These are phyloP conservation scores for Aphaenogaster rudis DNA, from an alignment of 1,140 invertebrate species.

Conservation along the genomic window DNA sequence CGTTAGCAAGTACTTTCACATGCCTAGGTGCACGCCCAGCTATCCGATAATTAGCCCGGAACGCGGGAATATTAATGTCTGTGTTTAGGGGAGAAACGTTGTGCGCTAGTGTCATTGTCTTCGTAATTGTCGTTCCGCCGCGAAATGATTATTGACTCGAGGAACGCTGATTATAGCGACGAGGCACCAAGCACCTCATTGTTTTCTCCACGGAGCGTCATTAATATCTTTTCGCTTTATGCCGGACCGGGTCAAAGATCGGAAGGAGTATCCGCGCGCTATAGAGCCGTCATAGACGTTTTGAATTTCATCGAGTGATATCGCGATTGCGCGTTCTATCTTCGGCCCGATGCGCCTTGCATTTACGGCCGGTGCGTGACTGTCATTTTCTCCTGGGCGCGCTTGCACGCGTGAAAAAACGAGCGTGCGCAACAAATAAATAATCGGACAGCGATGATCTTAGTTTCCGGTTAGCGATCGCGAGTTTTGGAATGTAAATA, in stretches of 20 bases:
- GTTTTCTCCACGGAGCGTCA: constrained; percentile 55
- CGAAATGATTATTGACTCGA: constrained; percentile 77
- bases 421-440: background rate
- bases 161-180: constrained; percentile 73
- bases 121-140: constrained; percentile 70
- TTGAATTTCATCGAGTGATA: constrained; percentile 49
- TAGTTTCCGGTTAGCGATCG: background rate
- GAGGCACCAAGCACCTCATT: constrained; percentile 66
- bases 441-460: background rate
- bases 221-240: constrained; percentile 66
- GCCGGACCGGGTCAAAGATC: constrained; percentile 67
- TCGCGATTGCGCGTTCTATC: constrained; percentile 1
- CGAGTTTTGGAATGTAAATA: background rate
- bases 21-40: constrained; percentile 9
- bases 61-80: constrained; percentile 76
- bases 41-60: constrained; percentile 76
- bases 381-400: constrained; percentile 33
- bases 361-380: constrained; percentile 15
- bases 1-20: constrained; percentile 65
- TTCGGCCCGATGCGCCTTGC: background rate
- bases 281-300: background rate
- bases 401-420: background rate
- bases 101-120: constrained; percentile 75
- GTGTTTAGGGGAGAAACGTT: constrained; percentile 75
- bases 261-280: constrained; percentile 1